Conservation (phyloP, 2,113 vertebrate genomes). For the Eublepharis macularius region DNA sequence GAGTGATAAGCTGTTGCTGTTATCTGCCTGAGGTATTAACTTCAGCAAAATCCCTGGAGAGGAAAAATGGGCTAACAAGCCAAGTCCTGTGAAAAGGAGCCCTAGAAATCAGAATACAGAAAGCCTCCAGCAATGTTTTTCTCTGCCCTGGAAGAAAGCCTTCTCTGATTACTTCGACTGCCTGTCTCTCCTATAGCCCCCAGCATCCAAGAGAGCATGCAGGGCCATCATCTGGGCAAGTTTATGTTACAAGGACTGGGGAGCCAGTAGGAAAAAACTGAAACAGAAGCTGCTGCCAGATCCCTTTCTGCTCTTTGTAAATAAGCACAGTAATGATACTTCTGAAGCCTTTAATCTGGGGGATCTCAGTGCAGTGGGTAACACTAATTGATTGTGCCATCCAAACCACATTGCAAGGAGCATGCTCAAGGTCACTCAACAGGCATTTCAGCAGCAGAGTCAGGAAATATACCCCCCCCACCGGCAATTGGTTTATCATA, state of each 20-base stretch:
- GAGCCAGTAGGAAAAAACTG: slow-evolving; percentile 6
- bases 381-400: slow-evolving; percentile 27
- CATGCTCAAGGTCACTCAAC: slow-evolving; percentile 28
- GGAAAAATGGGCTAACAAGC: slow-evolving; percentile 23
- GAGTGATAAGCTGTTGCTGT: neutral
- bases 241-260: neutral
- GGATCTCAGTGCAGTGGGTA: slow-evolving; percentile 49
- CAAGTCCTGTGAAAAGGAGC: slow-evolving; percentile 60
- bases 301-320: slow-evolving; percentile 20
- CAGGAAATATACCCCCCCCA: neutral
- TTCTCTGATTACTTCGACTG: neutral
- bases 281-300: slow-evolving; percentile 30
- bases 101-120: slow-evolving; percentile 56
- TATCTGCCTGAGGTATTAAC: slow-evolving; percentile 12
- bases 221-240: neutral
- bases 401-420: neutral
- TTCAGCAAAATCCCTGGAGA: neutral
- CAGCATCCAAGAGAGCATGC: neutral
- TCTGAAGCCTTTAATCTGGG: slow-evolving; percentile 20
- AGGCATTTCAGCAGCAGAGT: neutral
- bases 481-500: neutral
- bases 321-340: slow-evolving; percentile 11
- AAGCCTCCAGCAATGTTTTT: slow-evolving; percentile 37
- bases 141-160: slow-evolving; percentile 18
- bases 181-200: neutral